Conservation (phyloP, 2,113 vertebrate species). For the Acrocephalus kingi region DNA sequence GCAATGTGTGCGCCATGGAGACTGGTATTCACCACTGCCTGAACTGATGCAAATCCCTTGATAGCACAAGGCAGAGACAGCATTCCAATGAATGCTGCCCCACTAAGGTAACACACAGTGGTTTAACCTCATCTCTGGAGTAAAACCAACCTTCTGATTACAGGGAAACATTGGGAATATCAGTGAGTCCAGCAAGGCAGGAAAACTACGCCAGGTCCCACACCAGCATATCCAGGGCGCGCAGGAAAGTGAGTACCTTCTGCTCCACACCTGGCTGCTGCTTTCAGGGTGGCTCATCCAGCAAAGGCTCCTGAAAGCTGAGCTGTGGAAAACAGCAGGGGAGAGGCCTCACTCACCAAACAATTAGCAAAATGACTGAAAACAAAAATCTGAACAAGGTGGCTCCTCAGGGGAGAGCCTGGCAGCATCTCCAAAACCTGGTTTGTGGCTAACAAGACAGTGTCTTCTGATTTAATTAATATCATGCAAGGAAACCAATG, state of each 20-base stretch:
- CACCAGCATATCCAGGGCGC: neutral
- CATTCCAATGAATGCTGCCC: neutral
- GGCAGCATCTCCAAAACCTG: neutral
- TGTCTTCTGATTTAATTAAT: neutral
- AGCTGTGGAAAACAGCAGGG: neutral
- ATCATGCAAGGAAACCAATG: neutral
- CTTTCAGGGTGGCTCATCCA: neutral
- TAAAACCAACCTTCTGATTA: neutral
- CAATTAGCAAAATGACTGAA: neutral
- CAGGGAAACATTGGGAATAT: neutral
- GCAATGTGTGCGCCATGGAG: too few relatives aligned
- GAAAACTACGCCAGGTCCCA: neutral
- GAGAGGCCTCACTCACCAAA: neutral
- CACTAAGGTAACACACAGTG: neutral
- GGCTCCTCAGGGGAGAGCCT: neutral
- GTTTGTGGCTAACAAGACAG: neutral
- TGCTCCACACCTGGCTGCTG: rapidly evolving
- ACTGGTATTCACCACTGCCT: neutral
- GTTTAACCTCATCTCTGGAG: neutral
- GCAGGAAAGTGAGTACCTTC: neutral
- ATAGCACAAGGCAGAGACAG: neutral
- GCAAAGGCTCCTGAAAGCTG: neutral
- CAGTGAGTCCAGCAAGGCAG: neutral
- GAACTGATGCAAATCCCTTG: neutral
- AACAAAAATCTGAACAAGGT: neutral